Base-by-base conservation (phyloP, 2,113 vertebrate genomes). In the Hipposideros armiger region DNA sequence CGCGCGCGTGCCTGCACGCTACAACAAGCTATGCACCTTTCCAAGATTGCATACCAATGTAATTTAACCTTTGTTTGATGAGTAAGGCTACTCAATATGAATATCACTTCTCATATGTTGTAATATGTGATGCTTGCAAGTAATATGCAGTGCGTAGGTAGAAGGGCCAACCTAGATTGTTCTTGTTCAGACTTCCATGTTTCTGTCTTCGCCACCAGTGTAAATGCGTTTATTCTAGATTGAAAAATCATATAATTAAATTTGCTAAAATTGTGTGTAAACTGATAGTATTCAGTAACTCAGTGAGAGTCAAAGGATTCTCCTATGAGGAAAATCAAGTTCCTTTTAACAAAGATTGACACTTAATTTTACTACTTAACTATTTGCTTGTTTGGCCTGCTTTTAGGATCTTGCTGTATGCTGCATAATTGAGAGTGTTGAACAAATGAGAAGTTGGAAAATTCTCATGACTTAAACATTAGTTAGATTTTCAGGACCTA, bases 401-500 rank as follows among this genome's bases (percentile, higher is more conserved):
- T 89, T 95, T 96, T 72, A 86, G 28, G 8, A 91, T 73, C 9
- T 91, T 62, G 62, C 30, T 78, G 2, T 92, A 62, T 85, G 80
- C 26, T 20, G 80, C n/a, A 70, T 69, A 87, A 52, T 90, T 92
- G 64, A 92, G n/a, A n/a, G 26, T 96, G 28, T 11, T 87, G 87
- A 94, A 60, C 54, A 95, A 90, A 30, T 84, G 26, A 91, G 26
- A 82, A 86, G 78, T 80, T 96, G n/a, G 26, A 92, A 84, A 90
- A 52, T 45, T 80, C n/a, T 95, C 9, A 56, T 40, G 24, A 85
- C 85, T 85, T 47, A 95, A 72, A 81, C 73, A 88, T 73, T 87
- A 89, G 94, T 36, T 45, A 67, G 7, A 74, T 91, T 73, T 95
- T 84, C 26, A 74, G 50, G 67, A 64, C 32, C 50, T 80, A 11